Conservation (phyloP, 2,888 invertebrate species). For the Exephanes ischioxanthus region DNA sequence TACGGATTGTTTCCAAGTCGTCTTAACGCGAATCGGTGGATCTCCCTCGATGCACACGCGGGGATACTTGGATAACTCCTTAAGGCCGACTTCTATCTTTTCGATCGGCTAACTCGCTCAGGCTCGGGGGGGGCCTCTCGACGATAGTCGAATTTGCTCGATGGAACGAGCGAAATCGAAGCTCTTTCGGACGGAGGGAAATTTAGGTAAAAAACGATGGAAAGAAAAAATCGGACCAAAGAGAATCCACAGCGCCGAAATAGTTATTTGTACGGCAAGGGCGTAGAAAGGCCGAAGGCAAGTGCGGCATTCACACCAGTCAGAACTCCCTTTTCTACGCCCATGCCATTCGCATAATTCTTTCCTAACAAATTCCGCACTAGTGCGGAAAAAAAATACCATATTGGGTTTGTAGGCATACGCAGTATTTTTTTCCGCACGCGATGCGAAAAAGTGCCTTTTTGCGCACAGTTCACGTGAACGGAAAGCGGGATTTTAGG, state of each 20-base stretch:
- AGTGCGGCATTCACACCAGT: no score
- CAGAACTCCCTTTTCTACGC: no score
- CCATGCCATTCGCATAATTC: no score
- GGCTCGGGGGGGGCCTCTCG: not conserved
- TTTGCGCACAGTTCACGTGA: no score
- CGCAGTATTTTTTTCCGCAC: no score
- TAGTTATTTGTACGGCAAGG: no score
- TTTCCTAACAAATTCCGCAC: no score
- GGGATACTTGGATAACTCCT: conserved; percentile 3
- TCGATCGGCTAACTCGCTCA: conserved; percentile 12
- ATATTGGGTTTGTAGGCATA: no score
- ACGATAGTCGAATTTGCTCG: conserved; percentile 1
- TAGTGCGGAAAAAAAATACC: no score
- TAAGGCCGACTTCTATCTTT: not conserved
- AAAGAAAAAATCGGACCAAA: not conserved
- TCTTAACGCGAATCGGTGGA: conserved; percentile 1
- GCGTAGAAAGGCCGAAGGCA: no score
- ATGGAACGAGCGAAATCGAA: not conserved
- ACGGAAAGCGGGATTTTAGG: no score
- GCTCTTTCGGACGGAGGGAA: not conserved
- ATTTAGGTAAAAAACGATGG: not conserved
- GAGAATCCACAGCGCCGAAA: not conserved
- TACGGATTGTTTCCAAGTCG: conserved; percentile 17
- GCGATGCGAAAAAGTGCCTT: no score
- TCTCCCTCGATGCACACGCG: not conserved